Conservation (phyloP, 53 echinoderm and acorn worm genomes). For the Mesocentrotus franciscanus region DNA sequence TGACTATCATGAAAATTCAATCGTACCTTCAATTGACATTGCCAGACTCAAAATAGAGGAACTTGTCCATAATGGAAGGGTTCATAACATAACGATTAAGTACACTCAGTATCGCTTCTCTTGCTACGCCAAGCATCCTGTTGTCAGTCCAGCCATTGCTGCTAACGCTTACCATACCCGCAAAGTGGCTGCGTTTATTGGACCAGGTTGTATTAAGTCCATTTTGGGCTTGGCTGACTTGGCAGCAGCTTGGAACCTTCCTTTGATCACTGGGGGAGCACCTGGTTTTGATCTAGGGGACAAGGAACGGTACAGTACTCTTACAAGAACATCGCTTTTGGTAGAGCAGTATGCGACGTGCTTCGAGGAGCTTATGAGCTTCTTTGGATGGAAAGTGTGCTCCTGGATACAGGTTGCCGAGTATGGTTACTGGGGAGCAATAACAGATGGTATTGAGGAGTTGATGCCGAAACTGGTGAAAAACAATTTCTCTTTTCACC, state of each 20-base stretch:
- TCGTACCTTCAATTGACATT: slow-evolving; percentile 15
- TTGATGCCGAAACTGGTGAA: slow-evolving; percentile 8
- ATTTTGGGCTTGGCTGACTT: slow-evolving; percentile 72
- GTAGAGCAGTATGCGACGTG: slow-evolving; percentile 11
- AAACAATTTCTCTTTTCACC: neutral
- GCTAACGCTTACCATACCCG: slow-evolving; percentile 61
- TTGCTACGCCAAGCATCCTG: neutral
- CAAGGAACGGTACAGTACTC: slow-evolving; percentile 66
- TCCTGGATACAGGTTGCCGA: slow-evolving; percentile 13
- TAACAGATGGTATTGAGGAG: neutral
- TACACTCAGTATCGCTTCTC: slow-evolving; percentile 8
- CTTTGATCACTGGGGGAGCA: slow-evolving; percentile 77
- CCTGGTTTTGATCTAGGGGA: slow-evolving; percentile 57
- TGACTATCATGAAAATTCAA: slow-evolving; percentile 11
- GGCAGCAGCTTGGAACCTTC: slow-evolving; percentile 77
- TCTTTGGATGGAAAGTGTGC: slow-evolving; percentile 43
- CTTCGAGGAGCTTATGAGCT: neutral
- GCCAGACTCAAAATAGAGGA: slow-evolving; percentile 29
- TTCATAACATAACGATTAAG: neutral
- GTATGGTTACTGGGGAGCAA: slow-evolving; percentile 15
- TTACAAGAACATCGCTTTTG: slow-evolving; percentile 69
- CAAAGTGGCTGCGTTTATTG: slow-evolving; percentile 73
- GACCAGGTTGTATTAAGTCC: slow-evolving; percentile 77
- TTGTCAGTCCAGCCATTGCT: slow-evolving; percentile 54
- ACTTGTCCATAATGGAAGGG: neutral